These are phyloP conservation scores for Bathynomus jamesi DNA, from an alignment of 1,140 invertebrate species.

Conservation along the genomic window DNA sequence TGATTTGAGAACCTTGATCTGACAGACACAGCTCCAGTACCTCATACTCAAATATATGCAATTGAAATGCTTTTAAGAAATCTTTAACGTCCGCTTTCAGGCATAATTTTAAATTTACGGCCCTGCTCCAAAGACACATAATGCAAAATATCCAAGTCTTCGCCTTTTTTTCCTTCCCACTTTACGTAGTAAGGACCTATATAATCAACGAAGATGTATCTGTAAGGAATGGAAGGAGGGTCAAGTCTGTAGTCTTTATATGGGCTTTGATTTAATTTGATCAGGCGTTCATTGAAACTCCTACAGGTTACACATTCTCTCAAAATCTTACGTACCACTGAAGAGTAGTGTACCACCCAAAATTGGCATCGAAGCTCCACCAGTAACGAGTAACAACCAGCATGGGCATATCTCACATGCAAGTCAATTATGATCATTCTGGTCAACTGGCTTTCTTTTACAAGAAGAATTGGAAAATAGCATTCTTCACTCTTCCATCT, in stretches of 20 bases:
- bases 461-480: background rate
- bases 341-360: background rate
- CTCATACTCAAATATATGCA: background rate
- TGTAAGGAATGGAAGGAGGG: background rate
- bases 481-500: background rate
- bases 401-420: background rate
- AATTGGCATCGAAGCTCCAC: background rate
- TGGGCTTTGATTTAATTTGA: slow-evolving; percentile 6
- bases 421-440: background rate
- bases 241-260: background rate
- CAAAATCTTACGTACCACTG: background rate
- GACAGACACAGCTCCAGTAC: background rate
- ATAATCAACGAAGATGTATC: background rate
- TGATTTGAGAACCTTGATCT: background rate
- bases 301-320: background rate
- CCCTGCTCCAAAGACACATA: slow-evolving; percentile 8
- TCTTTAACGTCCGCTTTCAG: background rate
- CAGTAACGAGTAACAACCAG: background rate
- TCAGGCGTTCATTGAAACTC: background rate
- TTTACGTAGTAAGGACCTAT: background rate
- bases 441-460: background rate
- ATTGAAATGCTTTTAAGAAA: background rate
- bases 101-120: slow-evolving; percentile 5
- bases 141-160: background rate
- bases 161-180: background rate